Evolutionary conservation across 2,888 invertebrate species (phyloP), one percentile per base, ranked within the genome.

Genomic region (Parasteatoda lunata): DNA sequence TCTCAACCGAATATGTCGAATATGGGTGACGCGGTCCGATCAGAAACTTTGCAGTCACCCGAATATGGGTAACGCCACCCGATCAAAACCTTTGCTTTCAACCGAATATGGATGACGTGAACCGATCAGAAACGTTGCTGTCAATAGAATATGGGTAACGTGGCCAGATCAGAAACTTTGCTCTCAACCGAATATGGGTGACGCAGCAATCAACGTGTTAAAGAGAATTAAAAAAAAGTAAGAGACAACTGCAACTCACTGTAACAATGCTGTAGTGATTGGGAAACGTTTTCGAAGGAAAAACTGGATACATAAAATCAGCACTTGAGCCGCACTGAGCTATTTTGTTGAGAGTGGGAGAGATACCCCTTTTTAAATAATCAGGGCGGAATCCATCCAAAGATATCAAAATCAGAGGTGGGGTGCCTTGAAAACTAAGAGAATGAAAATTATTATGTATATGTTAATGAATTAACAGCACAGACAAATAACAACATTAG

Each of bases 331-430:
- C 95, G 83, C 93, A 91, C 13, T 91, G 90, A 66, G 93, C 93
- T 68, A 96, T 90, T 79, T 91, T 91, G 70, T 93, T 92, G 92
- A 95, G 93, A 89, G 93, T 93, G 0, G 94, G 94, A 3, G 94
- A 94, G 0, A 93, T 89, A 90, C 93, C 93, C 89, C 93, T 93
- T 3, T 93, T 90, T 81, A 95, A 93, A 90, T 94, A 95, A 91
- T 95, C 94, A 91, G 94, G 94, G 88, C 95, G 92, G 91, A 95
- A 95, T 45, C 94, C 95, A 92, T 95, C 95, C 90, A 94, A 94
- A 0, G 95, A 95, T 13, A 95, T 93, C 13, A 95, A 91, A 59
- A 95, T 91, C 75, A 94, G 90, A 88, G 93, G 93, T 0, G 94
- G 93, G 77, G 48, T 45, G 8, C 72, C 88, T 73, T 72, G 77